phyloP scores from a whole-genome alignment of 2,113 vertebrate species.

The Triplophysa dalaica region DNA sequence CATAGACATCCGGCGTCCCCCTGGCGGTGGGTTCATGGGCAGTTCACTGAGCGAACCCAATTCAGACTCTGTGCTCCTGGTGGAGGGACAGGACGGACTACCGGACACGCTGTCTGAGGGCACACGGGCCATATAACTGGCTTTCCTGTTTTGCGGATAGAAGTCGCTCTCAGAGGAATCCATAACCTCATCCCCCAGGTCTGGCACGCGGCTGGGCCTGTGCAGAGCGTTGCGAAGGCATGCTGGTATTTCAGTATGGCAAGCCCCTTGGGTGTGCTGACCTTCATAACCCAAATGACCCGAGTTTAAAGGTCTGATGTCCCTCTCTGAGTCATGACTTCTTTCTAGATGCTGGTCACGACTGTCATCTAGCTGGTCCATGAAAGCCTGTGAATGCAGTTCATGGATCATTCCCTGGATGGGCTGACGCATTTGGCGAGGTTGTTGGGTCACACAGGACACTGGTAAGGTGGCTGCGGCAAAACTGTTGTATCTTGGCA shows the following conservation, averaged over 20 bases:
- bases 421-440: constrained; percentile 44
- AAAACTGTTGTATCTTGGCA: constrained; percentile 58
- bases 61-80: constrained; percentile 76
- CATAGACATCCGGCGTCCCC: constrained; percentile 84
- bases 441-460: constrained; percentile 64
- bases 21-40: constrained; percentile 73
- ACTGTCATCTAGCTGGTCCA: constrained; percentile 40
- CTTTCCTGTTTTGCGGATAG: constrained; percentile 70
- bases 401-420: constrained; percentile 63
- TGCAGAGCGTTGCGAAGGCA: constrained; percentile 52
- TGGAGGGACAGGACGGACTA: constrained; percentile 74
- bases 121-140: constrained; percentile 80
- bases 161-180: constrained; percentile 73
- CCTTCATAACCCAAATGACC: constrained; percentile 54
- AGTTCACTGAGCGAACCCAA: constrained; percentile 71
- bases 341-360: constrained; percentile 57
- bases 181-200: constrained; percentile 64
- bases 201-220: constrained; percentile 64
- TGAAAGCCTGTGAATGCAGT: constrained; percentile 56
- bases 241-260: constrained; percentile 58
- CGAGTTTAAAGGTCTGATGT: constrained; percentile 50
- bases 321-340: constrained; percentile 52
- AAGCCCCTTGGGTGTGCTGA: constrained; percentile 51
- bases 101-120: constrained; percentile 77
- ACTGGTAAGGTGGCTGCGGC: constrained; percentile 59